Percentiles rank a stretch among this genome's conserved stretches.
These are phyloP conservation scores for Drosophila rufa DNA, from an alignment of 1,140 invertebrate species.

Conservation along the genomic window DNA sequence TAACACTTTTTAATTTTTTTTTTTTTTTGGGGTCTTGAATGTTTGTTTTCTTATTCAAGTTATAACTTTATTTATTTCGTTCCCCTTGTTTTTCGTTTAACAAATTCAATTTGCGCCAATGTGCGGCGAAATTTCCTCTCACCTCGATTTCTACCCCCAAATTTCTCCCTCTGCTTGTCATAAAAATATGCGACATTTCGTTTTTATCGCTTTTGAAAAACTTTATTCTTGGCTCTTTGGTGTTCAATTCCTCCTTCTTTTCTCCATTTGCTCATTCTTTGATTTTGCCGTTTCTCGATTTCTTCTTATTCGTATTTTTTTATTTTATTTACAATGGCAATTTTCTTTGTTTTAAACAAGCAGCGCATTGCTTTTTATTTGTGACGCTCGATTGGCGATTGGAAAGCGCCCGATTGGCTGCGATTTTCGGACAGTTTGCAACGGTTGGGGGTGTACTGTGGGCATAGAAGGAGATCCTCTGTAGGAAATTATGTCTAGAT, in stretches of 20 bases:
- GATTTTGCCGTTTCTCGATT: constrained; percentile 25
- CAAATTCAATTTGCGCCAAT: constrained; percentile 71
- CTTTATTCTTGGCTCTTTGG: constrained; percentile 73
- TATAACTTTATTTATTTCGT: constrained; percentile 32
- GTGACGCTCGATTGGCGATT: constrained; percentile 75
- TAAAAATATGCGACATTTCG: constrained; percentile 85
- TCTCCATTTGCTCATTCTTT: constrained; percentile 32
- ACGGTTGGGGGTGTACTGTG: constrained; percentile 28
- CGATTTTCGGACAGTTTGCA: constrained; percentile 50
- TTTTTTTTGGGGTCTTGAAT: constrained; percentile 4
- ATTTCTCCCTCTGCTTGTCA: constrained; percentile 53
- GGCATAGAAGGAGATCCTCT: not conserved
- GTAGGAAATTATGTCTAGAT: not conserved
- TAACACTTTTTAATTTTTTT: not conserved
- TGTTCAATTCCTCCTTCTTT: constrained; percentile 50
- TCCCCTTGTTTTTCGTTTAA: constrained; percentile 29
- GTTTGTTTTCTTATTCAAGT: constrained; percentile 23
- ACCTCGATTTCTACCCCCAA: constrained; percentile 18
- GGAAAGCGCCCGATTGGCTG: constrained; percentile 78
- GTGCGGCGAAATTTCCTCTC: constrained; percentile 17
- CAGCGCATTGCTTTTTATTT: constrained; percentile 81
- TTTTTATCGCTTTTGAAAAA: constrained; percentile 85
- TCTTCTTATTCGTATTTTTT: constrained; percentile 38
- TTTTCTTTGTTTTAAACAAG: constrained; percentile 83
- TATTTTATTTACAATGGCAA: constrained; percentile 80